Conservation (phyloP, 2,888 invertebrate species). For the Nasonia oneida region DNA sequence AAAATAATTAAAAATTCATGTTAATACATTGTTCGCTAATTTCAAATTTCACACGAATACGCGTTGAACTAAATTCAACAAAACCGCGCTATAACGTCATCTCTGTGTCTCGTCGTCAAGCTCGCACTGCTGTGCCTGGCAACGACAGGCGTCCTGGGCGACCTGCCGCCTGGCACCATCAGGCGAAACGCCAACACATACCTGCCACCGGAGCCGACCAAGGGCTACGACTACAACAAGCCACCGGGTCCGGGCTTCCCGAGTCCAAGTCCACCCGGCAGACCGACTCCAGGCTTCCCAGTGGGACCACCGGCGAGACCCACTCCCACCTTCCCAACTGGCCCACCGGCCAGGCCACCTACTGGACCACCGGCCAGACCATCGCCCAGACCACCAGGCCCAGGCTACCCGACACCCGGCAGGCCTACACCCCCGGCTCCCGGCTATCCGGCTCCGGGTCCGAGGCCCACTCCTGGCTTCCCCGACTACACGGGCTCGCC, state of each 20-base stretch:
- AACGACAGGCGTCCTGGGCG: constrained; percentile 74
- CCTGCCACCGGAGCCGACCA: constrained; percentile 85
- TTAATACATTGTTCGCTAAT: no score
- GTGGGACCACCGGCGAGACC: constrained; percentile 64
- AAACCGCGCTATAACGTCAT: neutral
- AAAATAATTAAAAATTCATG: no score
- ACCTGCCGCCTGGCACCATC: constrained; percentile 83
- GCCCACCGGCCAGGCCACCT: constrained; percentile 59
- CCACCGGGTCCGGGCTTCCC: constrained; percentile 84
- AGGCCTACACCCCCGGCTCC: constrained; percentile 60
- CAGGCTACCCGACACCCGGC: constrained; percentile 29
- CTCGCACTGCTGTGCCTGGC: constrained; percentile 65
- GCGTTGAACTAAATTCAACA: no score
- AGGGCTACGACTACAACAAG: constrained; percentile 85
- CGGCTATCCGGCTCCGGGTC: constrained; percentile 71
- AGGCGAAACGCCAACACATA: constrained; percentile 86
- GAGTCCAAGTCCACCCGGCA: constrained; percentile 63
- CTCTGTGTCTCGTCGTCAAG: constrained; percentile 42
- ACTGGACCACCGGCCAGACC: constrained; percentile 66
- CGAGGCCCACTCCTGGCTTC: constrained; percentile 72
- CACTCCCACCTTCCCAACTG: constrained; percentile 54
- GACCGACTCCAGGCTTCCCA: constrained; percentile 64
- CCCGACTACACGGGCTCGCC: constrained; percentile 72
- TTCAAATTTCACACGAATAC: no score
- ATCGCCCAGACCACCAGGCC: neutral